A percentile compares a stretch with the other conserved stretches of the same genome.
phyloP scores from a whole-genome alignment of 2,797 vertebrate species.

The Euphonia xanthogaster region DNA sequence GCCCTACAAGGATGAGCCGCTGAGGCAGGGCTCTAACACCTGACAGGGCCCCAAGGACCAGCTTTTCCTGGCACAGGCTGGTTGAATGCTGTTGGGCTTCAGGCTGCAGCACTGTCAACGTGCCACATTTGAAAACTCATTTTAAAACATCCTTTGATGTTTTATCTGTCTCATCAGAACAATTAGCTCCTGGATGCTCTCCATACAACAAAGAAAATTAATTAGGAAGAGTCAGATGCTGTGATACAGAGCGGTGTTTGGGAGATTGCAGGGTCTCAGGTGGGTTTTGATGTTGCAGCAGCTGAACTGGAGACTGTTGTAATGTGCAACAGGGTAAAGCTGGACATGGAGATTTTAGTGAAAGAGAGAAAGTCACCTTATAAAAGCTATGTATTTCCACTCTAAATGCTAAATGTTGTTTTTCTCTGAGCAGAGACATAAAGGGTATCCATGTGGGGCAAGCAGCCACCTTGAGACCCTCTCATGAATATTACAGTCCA shows the following conservation, averaged over 20 bases:
- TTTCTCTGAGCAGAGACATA: not conserved
- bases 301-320: not conserved
- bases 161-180: constrained; percentile 65
- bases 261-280: not conserved
- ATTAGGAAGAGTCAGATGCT: constrained; percentile 57
- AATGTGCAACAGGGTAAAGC: not conserved
- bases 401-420: not conserved
- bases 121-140: not conserved
- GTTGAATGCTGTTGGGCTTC: not conserved
- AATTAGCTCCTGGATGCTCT: constrained; percentile 53
- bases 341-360: not conserved
- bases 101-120: not conserved
- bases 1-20: not conserved
- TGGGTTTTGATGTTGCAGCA: not conserved
- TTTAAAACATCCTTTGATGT: not conserved
- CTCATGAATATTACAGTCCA: not conserved
- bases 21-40: not conserved
- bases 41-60: not conserved
- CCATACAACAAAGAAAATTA: constrained; percentile 57
- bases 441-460: accelerated
- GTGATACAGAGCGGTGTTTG: not conserved
- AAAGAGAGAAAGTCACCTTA: not conserved
- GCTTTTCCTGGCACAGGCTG: not conserved
- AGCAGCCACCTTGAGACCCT: not conserved
- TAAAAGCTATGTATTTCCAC: not conserved